phyloP scores from a whole-genome alignment of 2,888 invertebrate species.

The Ectemnius cavifrons region DNA sequence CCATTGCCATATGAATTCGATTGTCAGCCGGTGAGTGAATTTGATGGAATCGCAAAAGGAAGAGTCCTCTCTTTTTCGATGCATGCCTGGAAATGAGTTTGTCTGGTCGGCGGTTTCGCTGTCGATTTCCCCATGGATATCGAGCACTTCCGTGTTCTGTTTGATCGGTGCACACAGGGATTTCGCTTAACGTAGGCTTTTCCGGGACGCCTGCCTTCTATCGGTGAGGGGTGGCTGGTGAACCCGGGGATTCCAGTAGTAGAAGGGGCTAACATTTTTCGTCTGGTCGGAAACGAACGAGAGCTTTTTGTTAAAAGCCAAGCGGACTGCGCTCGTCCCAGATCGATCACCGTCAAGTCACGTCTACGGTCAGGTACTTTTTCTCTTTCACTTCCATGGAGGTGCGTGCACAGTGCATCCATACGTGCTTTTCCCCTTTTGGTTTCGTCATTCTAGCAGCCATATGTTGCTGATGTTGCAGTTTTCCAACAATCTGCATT shows the following conservation, averaged over 20 bases:
- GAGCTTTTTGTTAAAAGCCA: constrained; percentile 39
- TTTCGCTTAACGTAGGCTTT: too few species aligned
- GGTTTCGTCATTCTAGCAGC: too few species aligned
- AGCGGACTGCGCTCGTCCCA: constrained; percentile 6
- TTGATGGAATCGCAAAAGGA: too few species aligned
- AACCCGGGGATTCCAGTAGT: constrained; percentile 16
- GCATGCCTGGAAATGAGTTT: not conserved
- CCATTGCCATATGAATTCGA: too few species aligned
- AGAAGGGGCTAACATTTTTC: constrained; percentile 39
- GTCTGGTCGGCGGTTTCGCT: too few species aligned
- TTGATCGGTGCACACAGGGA: too few species aligned
- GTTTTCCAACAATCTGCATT: too few species aligned
- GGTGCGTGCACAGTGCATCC: not conserved
- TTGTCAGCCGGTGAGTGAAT: too few species aligned
- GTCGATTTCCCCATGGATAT: too few species aligned
- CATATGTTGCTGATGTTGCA: too few species aligned
- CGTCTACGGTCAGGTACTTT: constrained; percentile 9
- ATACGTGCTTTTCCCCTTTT: not conserved
- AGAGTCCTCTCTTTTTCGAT: not conserved
- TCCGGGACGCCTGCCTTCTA: too few species aligned
- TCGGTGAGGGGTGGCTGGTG: not conserved
- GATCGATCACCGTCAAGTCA: constrained; percentile 33
- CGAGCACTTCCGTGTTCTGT: too few species aligned
- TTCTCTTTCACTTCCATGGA: not conserved
- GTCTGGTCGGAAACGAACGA: constrained; percentile 8